Base-by-base conservation (phyloP, 2,888 invertebrate genomes). In the Leucophora obtusa region DNA sequence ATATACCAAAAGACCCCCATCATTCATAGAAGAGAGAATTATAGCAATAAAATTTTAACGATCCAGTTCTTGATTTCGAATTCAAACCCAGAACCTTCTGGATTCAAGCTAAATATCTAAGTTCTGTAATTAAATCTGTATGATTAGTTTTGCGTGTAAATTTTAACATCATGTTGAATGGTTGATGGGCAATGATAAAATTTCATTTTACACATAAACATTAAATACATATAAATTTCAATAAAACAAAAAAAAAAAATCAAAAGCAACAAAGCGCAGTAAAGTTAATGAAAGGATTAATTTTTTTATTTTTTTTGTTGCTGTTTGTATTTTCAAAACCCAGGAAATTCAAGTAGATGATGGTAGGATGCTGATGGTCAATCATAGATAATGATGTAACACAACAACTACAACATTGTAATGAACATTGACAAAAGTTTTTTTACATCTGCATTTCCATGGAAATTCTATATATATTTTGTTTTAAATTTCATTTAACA, bases 351-450 rank as follows among this genome's bases (percentile, higher is more conserved):
- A 75, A 71, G 82, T 60, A 56, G 62, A 51, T 59, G 47, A 43
- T 50, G 68, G 53, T 56, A 28, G 76, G 68, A 58, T 69, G 75
- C 72, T 72, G 81, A 81, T 82, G 79, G 78, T 80, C 82, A 82
- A 65, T 77, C 80, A 80, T 81, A 82, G 83, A 83, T 83, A 83
- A 83, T 78, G 72, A 73, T 77, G 79, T 65, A 78, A 65, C 72
- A 83, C 75, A 76, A 68, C 75, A 82, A 50, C 78, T 60, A 76
- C 80, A 83, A 81, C 47, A 78, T 59, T 69, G 72, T 82, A 70
- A 38, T 59, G 82, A 76, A 65, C 72, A 74, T 72, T 72, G 66
- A 85, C 85, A 87, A 87, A 87, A 85, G 71, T 73, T 79, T 50
- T 82, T 58, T 62, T 35, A 7, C 35, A 5, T 35, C 21, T 28